A percentile compares a stretch with the other conserved stretches of the same genome.
phyloP scores from a whole-genome alignment of 2,888 invertebrate species.

The Willowsia nigromaculata region DNA sequence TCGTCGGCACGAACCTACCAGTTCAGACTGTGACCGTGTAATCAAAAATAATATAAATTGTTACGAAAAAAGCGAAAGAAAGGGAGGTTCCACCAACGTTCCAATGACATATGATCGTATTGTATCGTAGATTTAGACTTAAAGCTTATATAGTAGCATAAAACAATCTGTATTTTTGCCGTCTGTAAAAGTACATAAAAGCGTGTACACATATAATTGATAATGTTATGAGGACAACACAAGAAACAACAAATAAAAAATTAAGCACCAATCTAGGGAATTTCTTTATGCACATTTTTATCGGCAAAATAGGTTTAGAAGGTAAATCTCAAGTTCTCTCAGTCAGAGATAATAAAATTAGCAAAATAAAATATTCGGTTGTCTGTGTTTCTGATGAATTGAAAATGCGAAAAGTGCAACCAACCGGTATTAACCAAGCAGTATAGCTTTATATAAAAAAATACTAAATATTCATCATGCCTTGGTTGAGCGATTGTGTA shows the following conservation, averaged over 20 bases:
- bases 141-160: too few relatives aligned
- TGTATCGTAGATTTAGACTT: too few relatives aligned
- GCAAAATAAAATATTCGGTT: background rate
- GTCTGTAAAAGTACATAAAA: too few relatives aligned
- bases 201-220: too few relatives aligned
- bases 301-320: too few relatives aligned
- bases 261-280: too few relatives aligned
- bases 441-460: background rate
- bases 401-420: background rate
- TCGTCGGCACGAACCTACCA: background rate
- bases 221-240: too few relatives aligned
- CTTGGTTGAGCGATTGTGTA: constrained; percentile 16
- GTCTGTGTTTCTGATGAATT: background rate
- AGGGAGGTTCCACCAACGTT: constrained; percentile 56
- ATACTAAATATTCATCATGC: background rate
- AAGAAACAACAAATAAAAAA: background rate
- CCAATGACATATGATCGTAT: constrained; percentile 48
- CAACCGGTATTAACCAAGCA: constrained; percentile 27
- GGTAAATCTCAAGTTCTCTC: too few relatives aligned
- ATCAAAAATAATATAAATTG: constrained; percentile 10
- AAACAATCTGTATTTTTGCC: background rate
- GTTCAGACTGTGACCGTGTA: background rate
- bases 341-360: background rate
- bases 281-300: too few relatives aligned
- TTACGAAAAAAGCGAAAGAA: constrained; percentile 7